Evolutionary conservation across 2,797 vertebrate genomes (phyloP).

Genomic region (Acanthornis magna): DNA sequence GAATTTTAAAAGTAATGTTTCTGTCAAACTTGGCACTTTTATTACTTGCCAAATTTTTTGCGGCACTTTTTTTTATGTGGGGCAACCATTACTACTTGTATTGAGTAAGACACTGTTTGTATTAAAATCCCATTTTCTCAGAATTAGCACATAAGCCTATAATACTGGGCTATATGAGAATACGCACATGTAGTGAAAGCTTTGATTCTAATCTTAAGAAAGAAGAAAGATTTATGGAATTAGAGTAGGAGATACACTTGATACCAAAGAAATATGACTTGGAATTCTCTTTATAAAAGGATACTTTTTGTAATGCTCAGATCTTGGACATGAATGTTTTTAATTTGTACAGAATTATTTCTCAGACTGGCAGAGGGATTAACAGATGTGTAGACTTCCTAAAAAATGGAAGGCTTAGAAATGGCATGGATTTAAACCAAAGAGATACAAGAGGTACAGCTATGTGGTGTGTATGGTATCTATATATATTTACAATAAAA

Average conservation of each 20-base stretch:
- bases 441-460: accelerated
- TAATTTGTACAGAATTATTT: background rate
- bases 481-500: background rate
- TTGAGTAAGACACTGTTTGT: background rate
- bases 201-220: background rate
- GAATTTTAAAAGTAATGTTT: background rate
- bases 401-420: background rate
- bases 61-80: background rate
- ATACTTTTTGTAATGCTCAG: background rate
- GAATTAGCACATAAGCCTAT: background rate
- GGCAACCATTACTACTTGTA: background rate
- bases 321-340: background rate
- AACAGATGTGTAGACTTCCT: background rate
- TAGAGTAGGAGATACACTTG: background rate
- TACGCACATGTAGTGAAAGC: background rate
- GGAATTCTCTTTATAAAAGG: background rate
- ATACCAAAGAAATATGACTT: background rate
- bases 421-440: background rate
- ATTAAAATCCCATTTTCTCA: background rate
- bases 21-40: background rate
- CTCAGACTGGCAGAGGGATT: background rate
- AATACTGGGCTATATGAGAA: background rate
- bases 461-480: background rate
- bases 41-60: background rate
- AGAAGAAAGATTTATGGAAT: background rate